Evolutionary conservation across 2,797 vertebrate genomes (phyloP).

Genomic region (Myiothlypis chrysogaster): DNA sequence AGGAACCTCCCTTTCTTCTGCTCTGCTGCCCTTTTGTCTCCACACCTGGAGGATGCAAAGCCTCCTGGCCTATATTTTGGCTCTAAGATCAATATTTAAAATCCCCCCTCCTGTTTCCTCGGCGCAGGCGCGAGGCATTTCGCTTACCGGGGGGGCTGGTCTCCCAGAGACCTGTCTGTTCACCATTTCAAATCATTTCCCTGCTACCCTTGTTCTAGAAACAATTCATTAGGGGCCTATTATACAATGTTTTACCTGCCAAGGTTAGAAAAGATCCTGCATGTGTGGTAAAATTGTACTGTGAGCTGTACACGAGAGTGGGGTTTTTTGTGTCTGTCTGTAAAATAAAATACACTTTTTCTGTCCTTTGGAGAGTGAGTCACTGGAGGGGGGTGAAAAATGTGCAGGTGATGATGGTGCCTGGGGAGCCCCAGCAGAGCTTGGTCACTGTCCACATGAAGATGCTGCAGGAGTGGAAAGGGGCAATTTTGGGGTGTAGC

Average conservation of each 20-base stretch:
- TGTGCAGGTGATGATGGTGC: not conserved
- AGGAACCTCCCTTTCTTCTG: slow-evolving; percentile 6
- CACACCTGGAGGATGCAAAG: not conserved
- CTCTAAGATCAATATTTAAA: slow-evolving; percentile 60
- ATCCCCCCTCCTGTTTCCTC: not conserved
- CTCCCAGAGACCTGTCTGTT: slow-evolving; percentile 36
- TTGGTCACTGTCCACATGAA: not conserved
- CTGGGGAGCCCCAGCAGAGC: not conserved
- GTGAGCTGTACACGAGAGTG: not conserved
- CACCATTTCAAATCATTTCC: slow-evolving; percentile 38
- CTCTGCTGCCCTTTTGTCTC: slow-evolving; percentile 18
- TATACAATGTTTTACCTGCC: slow-evolving; percentile 35
- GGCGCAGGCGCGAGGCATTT: not conserved
- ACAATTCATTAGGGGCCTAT: slow-evolving; percentile 60
- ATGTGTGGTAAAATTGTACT: not conserved
- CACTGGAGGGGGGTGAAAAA: not conserved
- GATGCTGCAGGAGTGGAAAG: not conserved
- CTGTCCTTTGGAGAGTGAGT: not conserved
- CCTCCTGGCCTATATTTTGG: slow-evolving; percentile 46
- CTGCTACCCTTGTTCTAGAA: slow-evolving; percentile 26
- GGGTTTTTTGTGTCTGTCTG: not conserved
- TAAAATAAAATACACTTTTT: not conserved
- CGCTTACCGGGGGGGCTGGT: not conserved
- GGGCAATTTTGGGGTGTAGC: not conserved
- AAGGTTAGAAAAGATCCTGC: slow-evolving; percentile 35